phyloP scores from a whole-genome alignment of 2,888 invertebrate genomes.

The Nowickia ferox region DNA sequence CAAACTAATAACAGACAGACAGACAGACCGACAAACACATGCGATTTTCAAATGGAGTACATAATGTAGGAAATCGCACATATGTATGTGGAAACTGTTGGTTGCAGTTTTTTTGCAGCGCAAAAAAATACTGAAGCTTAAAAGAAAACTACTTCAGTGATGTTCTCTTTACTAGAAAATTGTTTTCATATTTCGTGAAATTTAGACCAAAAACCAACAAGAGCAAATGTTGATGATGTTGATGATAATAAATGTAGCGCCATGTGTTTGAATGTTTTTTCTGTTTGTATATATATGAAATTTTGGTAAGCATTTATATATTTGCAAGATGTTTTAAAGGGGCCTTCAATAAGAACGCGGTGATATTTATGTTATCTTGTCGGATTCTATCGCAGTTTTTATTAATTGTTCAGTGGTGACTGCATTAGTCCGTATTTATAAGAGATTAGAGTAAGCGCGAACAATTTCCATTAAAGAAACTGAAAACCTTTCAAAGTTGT shows the following conservation, averaged over 20 bases:
- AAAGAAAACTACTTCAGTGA: not conserved
- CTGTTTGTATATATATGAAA: not conserved
- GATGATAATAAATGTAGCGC: conserved; percentile 37
- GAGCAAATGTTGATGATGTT: not conserved
- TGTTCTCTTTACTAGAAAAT: not conserved
- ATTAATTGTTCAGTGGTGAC: no score
- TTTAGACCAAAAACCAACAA: conserved; percentile 14
- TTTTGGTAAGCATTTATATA: not conserved
- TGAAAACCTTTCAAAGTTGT: no score
- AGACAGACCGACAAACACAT: not conserved
- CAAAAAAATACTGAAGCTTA: not conserved
- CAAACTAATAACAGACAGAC: not conserved
- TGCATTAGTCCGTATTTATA: no score
- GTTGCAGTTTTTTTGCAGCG: not conserved
- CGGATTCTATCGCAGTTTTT: no score
- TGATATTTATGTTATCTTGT: no score
- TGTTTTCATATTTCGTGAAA: conserved; percentile 18
- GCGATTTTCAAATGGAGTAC: not conserved
- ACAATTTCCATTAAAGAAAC: no score
- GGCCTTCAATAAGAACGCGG: no score
- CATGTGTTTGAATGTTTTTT: conserved; percentile 4
- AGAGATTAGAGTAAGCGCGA: no score
- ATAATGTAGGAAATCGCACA: not conserved
- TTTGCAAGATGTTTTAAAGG: not conserved
- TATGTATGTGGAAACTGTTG: not conserved